These are phyloP conservation scores for Polia nebulosa DNA, from an alignment of 2,888 invertebrate species.

Conservation along the genomic window DNA sequence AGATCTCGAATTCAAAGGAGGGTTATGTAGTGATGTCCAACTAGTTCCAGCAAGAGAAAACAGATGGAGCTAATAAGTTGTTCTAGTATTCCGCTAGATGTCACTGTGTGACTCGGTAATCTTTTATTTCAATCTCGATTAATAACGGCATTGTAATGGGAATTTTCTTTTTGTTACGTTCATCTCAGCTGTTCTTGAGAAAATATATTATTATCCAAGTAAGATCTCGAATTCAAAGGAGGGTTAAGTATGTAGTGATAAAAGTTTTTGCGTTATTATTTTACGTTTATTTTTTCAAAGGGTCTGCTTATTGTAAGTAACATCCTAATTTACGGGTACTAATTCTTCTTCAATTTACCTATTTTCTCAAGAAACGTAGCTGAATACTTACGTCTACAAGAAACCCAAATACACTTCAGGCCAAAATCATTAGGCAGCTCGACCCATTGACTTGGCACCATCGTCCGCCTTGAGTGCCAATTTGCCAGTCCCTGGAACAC, in stretches of 20 bases:
- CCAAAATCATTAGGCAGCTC: constrained; percentile 73
- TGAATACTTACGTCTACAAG: constrained; percentile 15
- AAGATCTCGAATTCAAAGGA: no score
- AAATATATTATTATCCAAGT: neutral
- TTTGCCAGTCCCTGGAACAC: constrained; percentile 84
- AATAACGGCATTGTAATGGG: neutral
- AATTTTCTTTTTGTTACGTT: neutral
- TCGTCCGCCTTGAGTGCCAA: constrained; percentile 81
- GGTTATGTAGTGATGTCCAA: neutral
- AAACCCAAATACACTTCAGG: constrained; percentile 61
- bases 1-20: no score
- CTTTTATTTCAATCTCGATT: neutral
- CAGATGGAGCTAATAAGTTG: constrained; percentile 57
- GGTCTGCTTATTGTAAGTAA: no score
- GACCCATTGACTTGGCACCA: constrained; percentile 66
- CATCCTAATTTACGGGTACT: no score
- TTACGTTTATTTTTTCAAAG: no score
- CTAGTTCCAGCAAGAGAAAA: neutral
- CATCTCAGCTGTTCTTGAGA: neutral
- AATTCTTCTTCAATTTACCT: no score
- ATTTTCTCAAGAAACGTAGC: neutral
- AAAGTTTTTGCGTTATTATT: no score
- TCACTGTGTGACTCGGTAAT: constrained; percentile 21
- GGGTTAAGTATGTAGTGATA: neutral
- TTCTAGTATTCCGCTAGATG: constrained; percentile 51